Percentiles rank a stretch among this genome's conserved stretches.
Evolutionary conservation across 2,113 vertebrate genomes (phyloP).

Genomic region (Pantherophis guttatus): DNA sequence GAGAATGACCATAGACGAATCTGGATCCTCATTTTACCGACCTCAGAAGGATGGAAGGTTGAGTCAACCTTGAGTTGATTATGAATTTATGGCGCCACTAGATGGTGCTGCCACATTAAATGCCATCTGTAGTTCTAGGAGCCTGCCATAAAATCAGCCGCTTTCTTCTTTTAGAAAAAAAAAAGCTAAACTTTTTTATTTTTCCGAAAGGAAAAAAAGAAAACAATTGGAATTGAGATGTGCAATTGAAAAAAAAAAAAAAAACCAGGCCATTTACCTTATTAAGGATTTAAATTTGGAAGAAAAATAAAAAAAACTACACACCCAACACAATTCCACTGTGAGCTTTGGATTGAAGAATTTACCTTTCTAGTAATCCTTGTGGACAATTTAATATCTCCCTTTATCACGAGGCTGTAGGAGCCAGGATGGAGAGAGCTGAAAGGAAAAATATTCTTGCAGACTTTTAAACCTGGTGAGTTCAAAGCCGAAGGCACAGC

Average conservation of each 20-base stretch:
- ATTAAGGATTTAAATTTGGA: conserved; percentile 32
- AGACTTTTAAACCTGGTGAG: conserved; percentile 72
- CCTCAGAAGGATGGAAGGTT: background rate
- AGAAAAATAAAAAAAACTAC: background rate
- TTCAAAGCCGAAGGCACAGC: conserved; percentile 62
- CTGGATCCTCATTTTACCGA: background rate
- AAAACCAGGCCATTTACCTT: conserved; percentile 34
- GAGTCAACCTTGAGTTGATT: background rate
- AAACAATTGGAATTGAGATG: conserved; percentile 13
- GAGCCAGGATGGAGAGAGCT: conserved; percentile 35
- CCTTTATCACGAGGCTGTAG: conserved; percentile 42
- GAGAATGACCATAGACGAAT: too few relatives aligned
- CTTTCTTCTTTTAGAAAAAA: background rate
- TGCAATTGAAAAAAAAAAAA: background rate
- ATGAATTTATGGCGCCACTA: conserved; percentile 45
- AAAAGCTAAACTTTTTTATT: conserved; percentile 17
- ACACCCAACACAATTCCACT: conserved; percentile 13
- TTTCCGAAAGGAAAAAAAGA: background rate
- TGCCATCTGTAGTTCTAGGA: background rate
- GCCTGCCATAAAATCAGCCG: accelerated
- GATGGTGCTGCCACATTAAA: conserved; percentile 58
- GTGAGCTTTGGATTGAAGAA: conserved; percentile 10
- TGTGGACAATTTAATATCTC: conserved; percentile 58
- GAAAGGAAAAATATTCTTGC: conserved; percentile 61
- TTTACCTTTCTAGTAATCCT: conserved; percentile 51